Conservation (phyloP, 2,888 invertebrate species). For the Hemithea aestivaria region DNA sequence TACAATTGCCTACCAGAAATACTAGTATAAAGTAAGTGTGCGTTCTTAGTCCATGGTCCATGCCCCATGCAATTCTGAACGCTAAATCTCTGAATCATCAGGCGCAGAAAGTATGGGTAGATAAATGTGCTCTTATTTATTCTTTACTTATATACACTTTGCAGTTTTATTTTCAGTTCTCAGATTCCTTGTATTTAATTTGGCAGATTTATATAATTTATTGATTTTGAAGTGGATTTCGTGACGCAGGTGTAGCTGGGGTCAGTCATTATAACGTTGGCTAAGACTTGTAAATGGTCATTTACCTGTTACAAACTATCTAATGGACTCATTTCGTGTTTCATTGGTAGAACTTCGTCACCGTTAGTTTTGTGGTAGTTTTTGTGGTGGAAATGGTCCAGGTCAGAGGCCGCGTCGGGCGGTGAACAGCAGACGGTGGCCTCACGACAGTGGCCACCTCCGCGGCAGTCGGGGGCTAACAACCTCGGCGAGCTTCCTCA, state of each 20-base stretch:
- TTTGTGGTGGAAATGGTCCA: conserved; percentile 9
- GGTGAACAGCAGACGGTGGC: conserved; percentile 12
- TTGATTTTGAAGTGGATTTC: conserved; percentile 21
- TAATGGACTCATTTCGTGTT: conserved; percentile 4
- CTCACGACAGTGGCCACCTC: conserved; percentile 19
- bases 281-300: no score
- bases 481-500: conserved; percentile 47
- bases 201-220: conserved; percentile 21
- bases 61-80: no score
- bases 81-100: no score
- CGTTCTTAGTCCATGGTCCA: no score
- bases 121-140: no score
- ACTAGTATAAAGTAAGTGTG: no score
- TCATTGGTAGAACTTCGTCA: conserved; percentile 7
- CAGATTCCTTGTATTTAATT: conserved; percentile 6
- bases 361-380: conserved; percentile 11
- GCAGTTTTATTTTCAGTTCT: not conserved
- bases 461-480: conserved; percentile 39
- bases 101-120: no score
- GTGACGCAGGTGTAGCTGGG: conserved; percentile 21
- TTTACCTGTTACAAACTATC: no score
- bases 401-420: conserved; percentile 19
- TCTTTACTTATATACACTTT: no score
- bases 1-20: no score
- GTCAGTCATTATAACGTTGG: conserved; percentile 14